These are phyloP conservation scores for Phrynocephalus versicolor DNA, from an alignment of 2,113 vertebrate genomes.

Conservation along the genomic window DNA sequence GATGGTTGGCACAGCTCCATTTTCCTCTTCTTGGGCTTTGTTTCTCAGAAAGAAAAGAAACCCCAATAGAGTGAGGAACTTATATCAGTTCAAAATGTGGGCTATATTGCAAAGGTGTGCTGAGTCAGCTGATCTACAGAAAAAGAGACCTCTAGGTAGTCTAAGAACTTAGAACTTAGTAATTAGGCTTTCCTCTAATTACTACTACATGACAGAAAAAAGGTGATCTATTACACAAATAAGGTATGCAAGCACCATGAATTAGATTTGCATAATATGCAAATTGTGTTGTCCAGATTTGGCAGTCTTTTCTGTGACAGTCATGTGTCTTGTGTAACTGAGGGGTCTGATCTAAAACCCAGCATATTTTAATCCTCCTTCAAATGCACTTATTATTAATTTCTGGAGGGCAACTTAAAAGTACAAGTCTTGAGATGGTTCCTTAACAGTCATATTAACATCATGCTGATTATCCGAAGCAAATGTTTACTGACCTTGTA, in stretches of 20 bases:
- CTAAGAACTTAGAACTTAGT: neutral
- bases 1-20: too few relatives aligned
- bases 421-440: neutral
- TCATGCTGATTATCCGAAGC: fast-evolving
- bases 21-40: too few relatives aligned
- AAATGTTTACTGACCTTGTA: neutral
- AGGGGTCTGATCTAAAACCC: neutral
- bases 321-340: neutral
- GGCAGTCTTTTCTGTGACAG: neutral
- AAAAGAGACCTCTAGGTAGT: neutral
- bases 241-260: neutral
- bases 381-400: neutral
- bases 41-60: too few relatives aligned
- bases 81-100: too few relatives aligned
- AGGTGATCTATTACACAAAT: neutral
- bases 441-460: neutral
- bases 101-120: neutral
- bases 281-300: neutral
- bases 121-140: neutral
- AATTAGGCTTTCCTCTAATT: too few relatives aligned
- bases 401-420: neutral
- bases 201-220: neutral
- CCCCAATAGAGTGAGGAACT: too few relatives aligned
- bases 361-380: neutral
- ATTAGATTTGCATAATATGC: neutral